Conservation (phyloP, 2,888 invertebrate species). For the Leptopilina syphax region DNA sequence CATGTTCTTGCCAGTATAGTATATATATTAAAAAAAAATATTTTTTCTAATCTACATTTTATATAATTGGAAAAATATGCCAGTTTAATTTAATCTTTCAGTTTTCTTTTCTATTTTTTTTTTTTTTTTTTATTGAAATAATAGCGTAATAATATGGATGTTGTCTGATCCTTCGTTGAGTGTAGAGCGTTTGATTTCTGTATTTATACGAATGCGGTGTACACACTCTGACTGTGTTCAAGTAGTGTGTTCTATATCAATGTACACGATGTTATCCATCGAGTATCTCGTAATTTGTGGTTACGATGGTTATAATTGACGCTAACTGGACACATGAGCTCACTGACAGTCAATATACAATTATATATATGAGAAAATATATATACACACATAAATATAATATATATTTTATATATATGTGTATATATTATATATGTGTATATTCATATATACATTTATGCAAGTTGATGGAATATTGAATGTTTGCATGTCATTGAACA, state of each 20-base stretch:
- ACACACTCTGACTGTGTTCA: constrained; percentile 26
- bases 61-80: constrained; percentile 17
- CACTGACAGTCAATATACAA: constrained; percentile 4
- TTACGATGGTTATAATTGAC: constrained; percentile 20
- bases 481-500: too few relatives aligned
- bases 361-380: background rate
- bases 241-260: background rate
- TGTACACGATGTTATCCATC: constrained; percentile 16
- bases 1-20: constrained; percentile 17
- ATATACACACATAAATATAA: too few relatives aligned
- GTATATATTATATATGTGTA: too few relatives aligned
- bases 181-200: constrained; percentile 24
- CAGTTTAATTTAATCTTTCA: constrained; percentile 6
- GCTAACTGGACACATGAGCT: constrained; percentile 11
- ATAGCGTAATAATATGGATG: background rate
- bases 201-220: constrained; percentile 7
- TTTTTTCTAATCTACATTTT: background rate
- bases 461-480: background rate
- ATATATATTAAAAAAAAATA: too few relatives aligned
- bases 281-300: constrained; percentile 25
- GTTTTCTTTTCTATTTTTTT: too few relatives aligned
- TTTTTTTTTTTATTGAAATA: background rate
- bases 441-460: background rate
- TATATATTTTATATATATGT: too few relatives aligned
- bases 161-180: constrained; percentile 36